Base-by-base conservation (phyloP, 1,140 invertebrate genomes). In the Nymphalis io region DNA sequence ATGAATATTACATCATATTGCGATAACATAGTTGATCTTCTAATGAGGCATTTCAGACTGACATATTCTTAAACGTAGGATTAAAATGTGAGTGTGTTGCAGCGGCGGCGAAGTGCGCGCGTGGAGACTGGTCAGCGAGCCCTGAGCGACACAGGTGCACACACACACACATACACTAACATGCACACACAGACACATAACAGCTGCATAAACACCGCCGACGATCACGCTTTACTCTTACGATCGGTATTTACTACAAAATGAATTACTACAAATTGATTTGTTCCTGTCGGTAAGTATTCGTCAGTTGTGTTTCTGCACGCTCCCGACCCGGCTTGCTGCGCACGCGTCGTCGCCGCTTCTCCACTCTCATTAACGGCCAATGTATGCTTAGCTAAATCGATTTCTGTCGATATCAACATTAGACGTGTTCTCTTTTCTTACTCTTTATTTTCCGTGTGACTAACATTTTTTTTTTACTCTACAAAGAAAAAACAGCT, bases 61-160 rank as follows among this genome's bases (percentile, higher is more conserved):
- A 10, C 12, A 53, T 8, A 16, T n/a, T 12, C 16, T 27, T 4
- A 51, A 51, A 51, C 18, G 20, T 55, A 27, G 13, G 20, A 27
- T 55, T 80, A 73, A 76, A 62, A 68, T 75, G 70, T 75, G 74
- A 79, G 80, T 88, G 79, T 89, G 95, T 73, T 98, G 96, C 89
- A 94, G 96, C 73, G 95, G 94, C 82, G 97, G 97, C 69, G 93
- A 94, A 76, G 88, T 97, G 62, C 96, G 96, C 82, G 88, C 96
- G 67, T 97, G 96, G 96, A 93, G 94, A 65, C 83, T 94, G 72
- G 67, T 80, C 77, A 66, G 70, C 82, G 88, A 88, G 71, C 84
- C 79, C 76, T 87, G 85, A 87, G 75, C 80, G 72, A 65, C 70
- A 72, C 79, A 83, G 79, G 78, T 81, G 81, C 76, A 74, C 68